Base-by-base conservation (phyloP, 2,888 invertebrate species). In the Panopea generosa region DNA sequence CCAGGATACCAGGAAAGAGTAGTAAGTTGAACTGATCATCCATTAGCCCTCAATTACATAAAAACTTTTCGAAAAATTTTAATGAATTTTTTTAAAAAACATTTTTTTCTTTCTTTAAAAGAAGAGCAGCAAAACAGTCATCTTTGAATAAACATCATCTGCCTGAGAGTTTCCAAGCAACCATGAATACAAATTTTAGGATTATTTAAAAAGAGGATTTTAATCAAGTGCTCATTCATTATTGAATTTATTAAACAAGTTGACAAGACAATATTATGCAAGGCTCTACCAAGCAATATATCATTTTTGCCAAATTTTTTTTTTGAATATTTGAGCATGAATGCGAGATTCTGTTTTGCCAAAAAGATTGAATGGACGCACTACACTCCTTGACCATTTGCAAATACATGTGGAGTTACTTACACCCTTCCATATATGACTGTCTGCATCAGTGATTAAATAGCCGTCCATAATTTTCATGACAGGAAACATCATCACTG, bases 401-500 rank as follows among this genome's bases (percentile, higher is more conserved):
- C 40, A 40, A 50, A 6, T 4, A 14, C 50, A 20, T 22, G 14
- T 50, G 14, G 18, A 6, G 22, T 11, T 16, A 86, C 90, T 83
- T 77, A 92, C 92, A 78, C 91, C 92, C 83, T 87, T 89, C 85
- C 87, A 88, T 7, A 80, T 69, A 43, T 84, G 67, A 71, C 88
- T 86, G 20, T 85, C 86, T 52, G 89, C 86, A 52, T 89, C 87
- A 50, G 77, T 77, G 6, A 90, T 80, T 20, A 91, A 78, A 62
- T 89, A 89, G 18, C 78, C 84, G 80, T 92, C 92, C 29, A 92
- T 74, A 27, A 92, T 87, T 59, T 87, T 84, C 74, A 90, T 87
- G 29, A 92, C 92, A 26, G 92, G 92, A 77, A 92, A 92, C 90
- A 92, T 91, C 92, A 92, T 92, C 16, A 92, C 92, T 92, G 82